A percentile compares a stretch with the other conserved stretches of the same genome.
Evolutionary conservation across 1,140 invertebrate genomes (phyloP).

Genomic region (Popillia japonica): DNA sequence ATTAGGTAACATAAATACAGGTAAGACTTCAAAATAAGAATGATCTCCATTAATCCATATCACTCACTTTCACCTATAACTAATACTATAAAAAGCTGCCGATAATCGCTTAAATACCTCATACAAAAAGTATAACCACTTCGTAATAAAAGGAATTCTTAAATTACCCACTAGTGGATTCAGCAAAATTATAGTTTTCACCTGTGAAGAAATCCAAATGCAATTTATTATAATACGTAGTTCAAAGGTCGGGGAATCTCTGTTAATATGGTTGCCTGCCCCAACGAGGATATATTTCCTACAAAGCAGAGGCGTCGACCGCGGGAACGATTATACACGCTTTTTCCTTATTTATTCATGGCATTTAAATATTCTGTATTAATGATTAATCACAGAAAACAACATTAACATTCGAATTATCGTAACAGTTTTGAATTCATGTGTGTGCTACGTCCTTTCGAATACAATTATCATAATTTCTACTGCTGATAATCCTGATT

Average conservation of each 20-base stretch:
- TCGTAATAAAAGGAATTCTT: too few species aligned
- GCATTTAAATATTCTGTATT: too few species aligned
- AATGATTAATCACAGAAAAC: too few species aligned
- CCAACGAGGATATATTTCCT: not conserved
- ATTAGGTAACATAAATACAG: not conserved
- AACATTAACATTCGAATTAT: too few species aligned
- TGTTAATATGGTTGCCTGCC: not conserved
- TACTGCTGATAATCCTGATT: too few species aligned
- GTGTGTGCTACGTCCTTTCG: too few species aligned
- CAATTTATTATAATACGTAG: not conserved
- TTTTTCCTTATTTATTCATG: too few species aligned
- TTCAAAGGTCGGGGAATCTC: slow-evolving; percentile 12
- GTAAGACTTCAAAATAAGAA: not conserved
- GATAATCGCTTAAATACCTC: too few species aligned
- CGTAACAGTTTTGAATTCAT: too few species aligned
- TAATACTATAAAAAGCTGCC: too few species aligned
- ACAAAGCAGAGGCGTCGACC: not conserved
- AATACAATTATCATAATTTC: too few species aligned
- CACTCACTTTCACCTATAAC: not conserved
- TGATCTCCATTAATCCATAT: not conserved
- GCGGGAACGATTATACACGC: not conserved
- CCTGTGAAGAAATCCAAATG: not conserved
- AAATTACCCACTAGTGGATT: not conserved
- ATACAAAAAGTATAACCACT: too few species aligned
- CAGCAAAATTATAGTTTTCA: not conserved